Base-by-base conservation (phyloP, 2,888 invertebrate species). In the Tinea trinotella region DNA sequence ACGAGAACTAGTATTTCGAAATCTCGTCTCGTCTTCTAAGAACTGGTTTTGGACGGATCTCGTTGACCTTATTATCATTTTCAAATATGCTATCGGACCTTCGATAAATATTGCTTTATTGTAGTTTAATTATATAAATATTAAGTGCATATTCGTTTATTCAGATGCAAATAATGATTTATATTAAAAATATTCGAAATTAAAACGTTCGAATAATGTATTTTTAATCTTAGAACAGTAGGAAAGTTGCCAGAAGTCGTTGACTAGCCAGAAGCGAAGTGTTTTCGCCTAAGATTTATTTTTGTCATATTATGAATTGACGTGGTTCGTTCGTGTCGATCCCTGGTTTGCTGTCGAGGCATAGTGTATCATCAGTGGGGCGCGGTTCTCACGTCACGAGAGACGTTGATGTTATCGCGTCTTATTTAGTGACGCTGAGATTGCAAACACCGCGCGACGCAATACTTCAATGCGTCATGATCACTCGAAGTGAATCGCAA, bases 401-500 rank as follows among this genome's bases (percentile, higher is more conserved):
- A 63, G 61, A 61, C 64, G 68, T 59, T 62, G 61, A 61, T 60
- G 62, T 59, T 62, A 68, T 75, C 74, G 75, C 73, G 72, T 82
- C 81, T 82, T 82, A 82, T 81, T 82, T 80, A 77, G 84, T 83
- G 84, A 83, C 84, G 83, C 69, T 72, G 69, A 71, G 69, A 70
- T 70, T 59, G 62, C 60, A 53, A 19, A 61, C 70, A 67, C 70
- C 70, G 66, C 64, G 34, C 52, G 53, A 44, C 53, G 55, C 54
- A 30, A 48, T 50, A 22, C 34, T 49, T 54, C 3, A 46, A 55
- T 55, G 56, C 55, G 59, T 56, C 56, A 56, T 54, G 54, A 55
- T 55, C 49, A 57, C 50, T 53, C 50, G 46, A 53, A 54, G 54
- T 55, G 54, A 59, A 55, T 54, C 40, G 62, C 59, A 69, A 61